These are phyloP conservation scores for Xenopus laevis DNA, from an alignment of 2,113 vertebrate genomes.

Conservation along the genomic window DNA sequence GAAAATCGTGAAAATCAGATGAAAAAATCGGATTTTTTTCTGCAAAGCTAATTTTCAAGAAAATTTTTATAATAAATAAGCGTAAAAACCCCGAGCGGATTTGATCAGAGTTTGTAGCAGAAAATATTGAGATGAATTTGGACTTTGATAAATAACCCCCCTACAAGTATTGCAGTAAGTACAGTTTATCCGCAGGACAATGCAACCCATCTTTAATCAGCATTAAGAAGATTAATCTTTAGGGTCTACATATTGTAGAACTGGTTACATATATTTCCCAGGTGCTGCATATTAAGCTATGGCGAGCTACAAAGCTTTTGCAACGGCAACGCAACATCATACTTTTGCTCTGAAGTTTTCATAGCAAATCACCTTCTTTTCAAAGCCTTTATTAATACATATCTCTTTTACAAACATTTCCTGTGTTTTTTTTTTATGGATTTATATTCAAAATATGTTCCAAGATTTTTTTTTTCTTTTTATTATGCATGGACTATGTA, in stretches of 20 bases:
- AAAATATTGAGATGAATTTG: too few species aligned
- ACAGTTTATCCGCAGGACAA: too few species aligned
- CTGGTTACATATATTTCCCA: conserved; percentile 52
- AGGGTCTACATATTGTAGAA: background rate
- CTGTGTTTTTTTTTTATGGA: conserved; percentile 78
- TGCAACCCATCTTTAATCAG: background rate
- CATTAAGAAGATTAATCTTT: background rate
- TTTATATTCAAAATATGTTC: conserved; percentile 88
- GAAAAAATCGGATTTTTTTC: too few species aligned
- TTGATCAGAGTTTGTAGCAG: too few species aligned
- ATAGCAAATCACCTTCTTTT: conserved; percentile 70
- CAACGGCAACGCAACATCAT: conserved; percentile 70
- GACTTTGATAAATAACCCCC: too few species aligned
- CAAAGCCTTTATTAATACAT: conserved; percentile 75
- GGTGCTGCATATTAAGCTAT: conserved; percentile 65
- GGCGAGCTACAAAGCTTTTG: conserved; percentile 73
- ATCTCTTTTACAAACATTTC: conserved; percentile 77
- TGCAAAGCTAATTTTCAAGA: too few species aligned
- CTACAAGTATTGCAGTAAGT: background rate
- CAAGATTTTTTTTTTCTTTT: conserved; percentile 66
- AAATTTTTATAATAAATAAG: too few species aligned
- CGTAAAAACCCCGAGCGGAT: too few species aligned
- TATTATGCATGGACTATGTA: conserved; percentile 85
- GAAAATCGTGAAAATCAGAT: too few species aligned
- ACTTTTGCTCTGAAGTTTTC: conserved; percentile 71